Evolutionary conservation across 1,140 invertebrate species (phyloP).

Genomic region (Sarcophaga peregrina): DNA sequence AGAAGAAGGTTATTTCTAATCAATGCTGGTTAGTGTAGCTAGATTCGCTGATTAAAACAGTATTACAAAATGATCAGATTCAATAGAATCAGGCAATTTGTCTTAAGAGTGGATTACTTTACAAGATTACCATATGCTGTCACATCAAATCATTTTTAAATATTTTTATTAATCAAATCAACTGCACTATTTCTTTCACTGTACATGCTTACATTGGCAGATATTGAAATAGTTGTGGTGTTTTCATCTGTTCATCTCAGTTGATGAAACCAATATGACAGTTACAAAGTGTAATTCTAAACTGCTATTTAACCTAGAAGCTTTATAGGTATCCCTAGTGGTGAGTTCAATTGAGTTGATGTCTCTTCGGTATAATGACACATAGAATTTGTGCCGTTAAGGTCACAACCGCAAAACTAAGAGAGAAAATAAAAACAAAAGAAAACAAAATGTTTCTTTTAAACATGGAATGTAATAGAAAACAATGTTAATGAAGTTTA

Average conservation of each 20-base stretch:
- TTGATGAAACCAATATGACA: slow-evolving; percentile 40
- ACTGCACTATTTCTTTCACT: too few species aligned
- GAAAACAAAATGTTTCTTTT: background rate
- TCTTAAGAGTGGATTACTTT: too few species aligned
- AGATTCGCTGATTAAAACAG: background rate
- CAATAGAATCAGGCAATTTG: too few species aligned
- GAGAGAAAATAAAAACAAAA: too few species aligned
- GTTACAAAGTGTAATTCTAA: slow-evolving; percentile 42
- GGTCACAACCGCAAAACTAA: slow-evolving; percentile 32
- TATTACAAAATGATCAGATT: too few species aligned
- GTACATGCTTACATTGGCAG: too few species aligned
- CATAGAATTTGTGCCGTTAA: slow-evolving; percentile 36
- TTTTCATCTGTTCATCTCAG: background rate
- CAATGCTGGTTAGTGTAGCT: too few species aligned
- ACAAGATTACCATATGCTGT: too few species aligned
- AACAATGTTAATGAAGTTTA: background rate
- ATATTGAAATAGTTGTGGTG: background rate
- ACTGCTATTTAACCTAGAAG: slow-evolving; percentile 15
- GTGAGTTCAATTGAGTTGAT: background rate
- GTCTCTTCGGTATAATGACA: slow-evolving; percentile 31
- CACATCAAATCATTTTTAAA: too few species aligned
- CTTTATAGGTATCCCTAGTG: slow-evolving; percentile 2
- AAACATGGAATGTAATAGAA: background rate
- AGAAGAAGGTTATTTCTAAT: too few species aligned
- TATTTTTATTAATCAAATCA: too few species aligned